These are phyloP conservation scores for Nowickia ferox DNA, from an alignment of 2,888 invertebrate species.

Conservation along the genomic window DNA sequence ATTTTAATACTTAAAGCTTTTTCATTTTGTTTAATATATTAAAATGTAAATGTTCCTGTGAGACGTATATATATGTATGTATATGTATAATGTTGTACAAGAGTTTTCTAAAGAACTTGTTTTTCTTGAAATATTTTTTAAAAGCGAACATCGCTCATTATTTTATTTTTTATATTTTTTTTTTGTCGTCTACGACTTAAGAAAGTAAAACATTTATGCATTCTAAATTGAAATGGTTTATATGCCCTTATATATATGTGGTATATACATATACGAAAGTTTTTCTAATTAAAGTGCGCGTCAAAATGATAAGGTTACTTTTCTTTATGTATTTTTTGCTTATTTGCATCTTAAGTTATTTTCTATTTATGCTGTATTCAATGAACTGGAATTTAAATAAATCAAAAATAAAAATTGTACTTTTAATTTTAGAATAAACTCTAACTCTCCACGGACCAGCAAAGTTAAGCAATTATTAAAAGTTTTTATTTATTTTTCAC, in stretches of 20 bases:
- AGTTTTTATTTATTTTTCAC: no score
- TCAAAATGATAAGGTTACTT: conserved; percentile 6
- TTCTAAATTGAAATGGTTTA: conserved; percentile 54
- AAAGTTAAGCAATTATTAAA: no score
- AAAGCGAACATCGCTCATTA: conserved; percentile 81
- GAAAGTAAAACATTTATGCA: conserved; percentile 63
- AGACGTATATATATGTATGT: conserved; percentile 38
- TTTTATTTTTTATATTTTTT: background rate
- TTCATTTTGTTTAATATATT: conserved; percentile 41
- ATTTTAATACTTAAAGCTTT: conserved; percentile 50
- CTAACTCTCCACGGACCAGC: no score
- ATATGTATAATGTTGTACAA: conserved; percentile 52
- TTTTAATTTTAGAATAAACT: no score
- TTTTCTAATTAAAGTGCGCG: conserved; percentile 12
- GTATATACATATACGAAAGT: conserved; percentile 17
- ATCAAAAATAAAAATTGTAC: no score
- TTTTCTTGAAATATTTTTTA: conserved; percentile 73
- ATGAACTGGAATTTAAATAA: no score
- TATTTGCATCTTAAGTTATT: background rate
- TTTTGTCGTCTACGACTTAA: conserved; percentile 40
- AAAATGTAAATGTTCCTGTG: conserved; percentile 44
- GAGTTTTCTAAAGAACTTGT: conserved; percentile 48
- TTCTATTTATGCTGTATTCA: no score
- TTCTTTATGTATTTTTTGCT: no score
- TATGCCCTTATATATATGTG: conserved; percentile 59